Conservation (phyloP, 2,113 vertebrate species). For the Petrocephalus microphthalmus region DNA sequence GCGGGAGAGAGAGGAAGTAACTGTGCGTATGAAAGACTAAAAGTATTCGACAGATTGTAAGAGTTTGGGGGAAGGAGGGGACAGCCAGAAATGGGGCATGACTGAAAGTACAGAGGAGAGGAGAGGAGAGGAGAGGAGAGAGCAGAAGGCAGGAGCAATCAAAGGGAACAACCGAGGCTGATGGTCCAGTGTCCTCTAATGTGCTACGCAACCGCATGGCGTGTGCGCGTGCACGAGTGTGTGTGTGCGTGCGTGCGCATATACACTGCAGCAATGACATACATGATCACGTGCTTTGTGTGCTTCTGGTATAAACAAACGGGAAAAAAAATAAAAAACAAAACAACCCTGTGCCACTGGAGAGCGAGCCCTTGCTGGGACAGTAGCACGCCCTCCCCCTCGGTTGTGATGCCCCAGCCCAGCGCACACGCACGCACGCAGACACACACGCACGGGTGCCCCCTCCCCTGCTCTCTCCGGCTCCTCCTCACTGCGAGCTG, state of each 20-base stretch:
- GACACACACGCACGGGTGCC: slow-evolving; percentile 25
- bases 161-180: slow-evolving; percentile 50
- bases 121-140: slow-evolving; percentile 16
- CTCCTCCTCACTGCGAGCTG: slow-evolving; percentile 75
- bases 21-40: slow-evolving; percentile 9
- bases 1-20: slow-evolving; percentile 30
- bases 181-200: slow-evolving; percentile 59
- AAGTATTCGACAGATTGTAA: not conserved
- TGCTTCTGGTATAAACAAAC: slow-evolving; percentile 61
- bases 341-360: not conserved
- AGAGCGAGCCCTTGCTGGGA: not conserved
- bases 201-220: slow-evolving; percentile 61
- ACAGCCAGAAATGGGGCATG: slow-evolving; percentile 25
- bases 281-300: slow-evolving; percentile 61
- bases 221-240: slow-evolving; percentile 27
- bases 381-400: not conserved
- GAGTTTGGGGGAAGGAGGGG: not conserved
- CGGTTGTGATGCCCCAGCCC: slow-evolving; percentile 12
- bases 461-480: slow-evolving; percentile 24
- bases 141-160: slow-evolving; percentile 26
- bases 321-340: slow-evolving; percentile 40
- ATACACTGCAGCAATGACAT: slow-evolving; percentile 54
- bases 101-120: slow-evolving; percentile 35
- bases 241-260: slow-evolving; percentile 31
- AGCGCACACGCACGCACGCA: not conserved